Percentiles rank a stretch among this genome's conserved stretches.
Evolutionary conservation across 2,888 invertebrate species (phyloP).

Genomic region (Nemurella pictetii): DNA sequence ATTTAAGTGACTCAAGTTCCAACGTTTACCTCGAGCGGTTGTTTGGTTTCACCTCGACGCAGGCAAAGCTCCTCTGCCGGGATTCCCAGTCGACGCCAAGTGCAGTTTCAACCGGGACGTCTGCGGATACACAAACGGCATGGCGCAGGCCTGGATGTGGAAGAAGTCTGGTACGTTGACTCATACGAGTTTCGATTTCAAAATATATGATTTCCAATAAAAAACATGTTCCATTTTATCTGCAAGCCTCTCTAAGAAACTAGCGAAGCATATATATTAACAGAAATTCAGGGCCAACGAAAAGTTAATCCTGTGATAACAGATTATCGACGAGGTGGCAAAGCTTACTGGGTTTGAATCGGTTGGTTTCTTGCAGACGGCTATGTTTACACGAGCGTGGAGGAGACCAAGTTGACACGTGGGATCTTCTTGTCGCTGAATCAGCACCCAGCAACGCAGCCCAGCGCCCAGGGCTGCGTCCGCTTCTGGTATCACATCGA

Average conservation of each 20-base stretch:
- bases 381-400: constrained; percentile 43
- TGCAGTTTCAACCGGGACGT: constrained; percentile 46
- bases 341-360: constrained; percentile 10
- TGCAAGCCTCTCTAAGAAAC: neutral
- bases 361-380: constrained; percentile 43
- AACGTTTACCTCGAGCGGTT: too few relatives aligned
- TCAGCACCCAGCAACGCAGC: constrained; percentile 41
- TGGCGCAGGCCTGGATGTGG: constrained; percentile 45
- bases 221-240: constrained; percentile 3
- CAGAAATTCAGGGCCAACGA: too few relatives aligned
- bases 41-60: too few relatives aligned
- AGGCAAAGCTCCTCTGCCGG: constrained; percentile 44
- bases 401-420: constrained; percentile 41
- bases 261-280: too few relatives aligned
- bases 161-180: constrained; percentile 42
- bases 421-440: constrained; percentile 45
- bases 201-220: neutral
- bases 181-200: neutral
- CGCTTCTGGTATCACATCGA: constrained; percentile 42
- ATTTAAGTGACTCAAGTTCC: too few relatives aligned
- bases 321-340: too few relatives aligned
- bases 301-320: too few relatives aligned
- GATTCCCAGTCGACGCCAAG: constrained; percentile 45
- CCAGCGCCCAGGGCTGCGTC: constrained; percentile 44
- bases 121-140: constrained; percentile 47